Evolutionary conservation across 2,113 vertebrate genomes (phyloP).

Genomic region (Andinoacara biseriatus): DNA sequence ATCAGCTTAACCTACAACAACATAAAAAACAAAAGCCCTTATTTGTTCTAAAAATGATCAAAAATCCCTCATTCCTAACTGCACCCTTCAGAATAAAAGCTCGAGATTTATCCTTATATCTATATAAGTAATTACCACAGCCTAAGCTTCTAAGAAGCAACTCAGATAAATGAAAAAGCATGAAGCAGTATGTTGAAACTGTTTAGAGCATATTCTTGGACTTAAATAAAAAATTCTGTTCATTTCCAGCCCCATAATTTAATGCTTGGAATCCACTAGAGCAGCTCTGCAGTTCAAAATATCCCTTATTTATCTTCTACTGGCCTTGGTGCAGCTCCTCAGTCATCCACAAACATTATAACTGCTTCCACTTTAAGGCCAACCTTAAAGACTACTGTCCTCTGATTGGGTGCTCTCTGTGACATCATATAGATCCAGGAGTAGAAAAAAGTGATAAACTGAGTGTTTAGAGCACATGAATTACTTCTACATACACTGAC

Average conservation of each 20-base stretch:
- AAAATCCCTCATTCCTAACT: too few species aligned
- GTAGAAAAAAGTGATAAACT: neutral
- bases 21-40: neutral
- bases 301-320: neutral
- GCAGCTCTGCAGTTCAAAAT: neutral
- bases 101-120: neutral
- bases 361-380: neutral
- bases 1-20: neutral
- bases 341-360: neutral
- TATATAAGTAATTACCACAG: neutral
- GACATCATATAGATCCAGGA: neutral
- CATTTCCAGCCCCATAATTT: rapidly evolving
- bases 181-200: neutral
- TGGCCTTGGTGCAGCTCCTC: too few species aligned
- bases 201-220: neutral
- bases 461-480: neutral
- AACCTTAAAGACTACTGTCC: rapidly evolving
- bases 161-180: neutral
- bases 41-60: too few species aligned
- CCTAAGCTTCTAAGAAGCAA: neutral
- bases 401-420: neutral
- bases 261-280: neutral
- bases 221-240: too few species aligned
- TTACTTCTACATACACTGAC: rapidly evolving
- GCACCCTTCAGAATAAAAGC: neutral